phyloP scores from a whole-genome alignment of 1,140 invertebrate species.

The Metaphire vulgaris region DNA sequence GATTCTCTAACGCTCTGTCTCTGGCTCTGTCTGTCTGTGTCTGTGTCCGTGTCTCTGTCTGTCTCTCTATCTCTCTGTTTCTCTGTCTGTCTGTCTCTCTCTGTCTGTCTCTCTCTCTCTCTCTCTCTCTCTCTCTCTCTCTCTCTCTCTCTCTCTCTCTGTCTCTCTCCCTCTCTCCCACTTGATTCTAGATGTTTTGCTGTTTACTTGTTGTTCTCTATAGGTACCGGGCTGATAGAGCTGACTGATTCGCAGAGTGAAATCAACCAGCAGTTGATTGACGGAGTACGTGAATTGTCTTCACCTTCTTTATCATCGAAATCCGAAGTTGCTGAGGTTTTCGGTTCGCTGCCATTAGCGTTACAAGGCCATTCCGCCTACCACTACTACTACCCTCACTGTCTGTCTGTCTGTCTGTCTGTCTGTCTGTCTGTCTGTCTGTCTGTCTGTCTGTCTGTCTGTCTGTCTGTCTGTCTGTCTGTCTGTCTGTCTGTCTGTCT shows the following conservation, averaged over 20 bases:
- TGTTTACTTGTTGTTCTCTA: background rate
- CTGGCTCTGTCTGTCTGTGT: background rate
- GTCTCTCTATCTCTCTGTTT: background rate
- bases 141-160: background rate
- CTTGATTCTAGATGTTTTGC: background rate
- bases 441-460: no score
- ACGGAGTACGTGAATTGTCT: slow-evolving; percentile 11
- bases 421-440: no score
- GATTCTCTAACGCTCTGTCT: background rate
- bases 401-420: no score
- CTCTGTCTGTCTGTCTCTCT: background rate
- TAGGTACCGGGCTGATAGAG: slow-evolving; percentile 11
- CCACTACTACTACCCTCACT: no score
- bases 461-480: no score
- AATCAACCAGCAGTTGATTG: slow-evolving; percentile 13
- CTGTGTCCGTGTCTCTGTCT: background rate
- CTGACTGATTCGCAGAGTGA: slow-evolving; percentile 14
- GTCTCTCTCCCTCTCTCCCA: background rate
- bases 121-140: background rate
- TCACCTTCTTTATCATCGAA: background rate
- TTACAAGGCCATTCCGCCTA: no score
- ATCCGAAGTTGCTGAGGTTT: no score
- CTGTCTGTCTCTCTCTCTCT: background rate
- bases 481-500: no score
- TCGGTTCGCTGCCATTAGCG: no score